phyloP scores from a whole-genome alignment of 2,113 vertebrate genomes.

The Dinomys branickii region DNA sequence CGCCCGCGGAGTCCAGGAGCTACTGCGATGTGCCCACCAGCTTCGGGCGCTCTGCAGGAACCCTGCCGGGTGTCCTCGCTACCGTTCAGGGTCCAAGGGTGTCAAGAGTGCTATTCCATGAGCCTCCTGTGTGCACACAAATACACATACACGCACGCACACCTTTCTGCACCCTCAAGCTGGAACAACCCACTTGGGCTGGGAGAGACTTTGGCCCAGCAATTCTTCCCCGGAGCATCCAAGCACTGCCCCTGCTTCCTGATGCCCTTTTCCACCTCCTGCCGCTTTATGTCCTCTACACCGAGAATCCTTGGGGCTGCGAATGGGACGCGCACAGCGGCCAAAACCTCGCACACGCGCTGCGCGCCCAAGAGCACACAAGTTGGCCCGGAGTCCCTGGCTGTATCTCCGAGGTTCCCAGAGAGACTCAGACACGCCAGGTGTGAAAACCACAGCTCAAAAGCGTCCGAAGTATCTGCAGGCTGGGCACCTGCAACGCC shows the following conservation, averaged over 20 bases:
- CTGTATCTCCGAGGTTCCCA: background rate
- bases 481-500: constrained; percentile 40
- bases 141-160: background rate
- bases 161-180: background rate
- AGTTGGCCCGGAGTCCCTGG: accelerated
- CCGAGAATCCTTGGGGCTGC: background rate
- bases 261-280: accelerated
- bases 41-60: background rate
- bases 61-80: background rate
- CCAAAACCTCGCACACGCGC: background rate
- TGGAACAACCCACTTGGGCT: accelerated
- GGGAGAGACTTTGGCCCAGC: accelerated
- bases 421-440: background rate
- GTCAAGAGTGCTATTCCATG: no score
- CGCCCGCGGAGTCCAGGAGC: accelerated
- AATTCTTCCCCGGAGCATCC: background rate
- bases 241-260: accelerated
- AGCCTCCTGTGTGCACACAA: accelerated
- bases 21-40: accelerated
- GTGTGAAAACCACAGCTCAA: accelerated
- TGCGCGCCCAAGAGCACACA: background rate
- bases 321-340: background rate
- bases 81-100: background rate
- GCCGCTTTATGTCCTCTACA: no score
- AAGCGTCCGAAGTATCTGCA: background rate